A percentile compares a stretch with the other conserved stretches of the same genome.
Conservation (phyloP, 2,113 vertebrate species). For the Poecilia latipinna region DNA sequence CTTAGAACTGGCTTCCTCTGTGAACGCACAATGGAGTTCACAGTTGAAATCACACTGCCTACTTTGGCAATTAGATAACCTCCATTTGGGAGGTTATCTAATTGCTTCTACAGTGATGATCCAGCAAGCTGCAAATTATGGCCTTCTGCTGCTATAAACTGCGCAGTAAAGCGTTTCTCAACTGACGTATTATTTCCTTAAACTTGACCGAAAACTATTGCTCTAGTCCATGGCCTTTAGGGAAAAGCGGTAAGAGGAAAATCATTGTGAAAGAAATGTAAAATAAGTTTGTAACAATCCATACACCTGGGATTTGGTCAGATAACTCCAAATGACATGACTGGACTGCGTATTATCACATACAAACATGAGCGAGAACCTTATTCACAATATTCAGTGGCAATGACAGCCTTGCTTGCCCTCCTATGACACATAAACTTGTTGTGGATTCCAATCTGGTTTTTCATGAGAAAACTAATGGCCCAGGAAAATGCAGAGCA, state of each 20-base stretch:
- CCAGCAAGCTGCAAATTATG: background rate
- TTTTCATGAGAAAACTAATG: slow-evolving; percentile 22
- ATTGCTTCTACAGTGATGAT: background rate
- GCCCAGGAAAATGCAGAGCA: slow-evolving; percentile 13
- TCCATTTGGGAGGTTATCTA: background rate
- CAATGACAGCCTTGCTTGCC: background rate
- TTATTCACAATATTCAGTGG: background rate
- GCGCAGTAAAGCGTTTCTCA: background rate
- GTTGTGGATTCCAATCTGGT: slow-evolving; percentile 8
- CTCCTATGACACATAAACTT: background rate
- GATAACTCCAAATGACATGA: background rate
- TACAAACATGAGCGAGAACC: slow-evolving; percentile 8
- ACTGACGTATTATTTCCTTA: too few species aligned
- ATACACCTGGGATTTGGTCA: too few species aligned
- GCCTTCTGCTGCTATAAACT: background rate
- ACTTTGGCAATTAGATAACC: background rate
- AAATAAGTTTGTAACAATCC: too few species aligned
- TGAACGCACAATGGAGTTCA: background rate
- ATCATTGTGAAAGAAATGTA: too few species aligned
- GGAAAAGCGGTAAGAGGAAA: too few species aligned
- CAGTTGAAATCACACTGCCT: background rate
- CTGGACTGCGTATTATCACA: background rate
- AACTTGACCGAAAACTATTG: too few species aligned
- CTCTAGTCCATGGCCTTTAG: too few species aligned
- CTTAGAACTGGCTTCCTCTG: background rate